A percentile compares a stretch with the other conserved stretches of the same genome.
These are phyloP conservation scores for Ochropleura plecta DNA, from an alignment of 2,888 invertebrate species.

Conservation along the genomic window DNA sequence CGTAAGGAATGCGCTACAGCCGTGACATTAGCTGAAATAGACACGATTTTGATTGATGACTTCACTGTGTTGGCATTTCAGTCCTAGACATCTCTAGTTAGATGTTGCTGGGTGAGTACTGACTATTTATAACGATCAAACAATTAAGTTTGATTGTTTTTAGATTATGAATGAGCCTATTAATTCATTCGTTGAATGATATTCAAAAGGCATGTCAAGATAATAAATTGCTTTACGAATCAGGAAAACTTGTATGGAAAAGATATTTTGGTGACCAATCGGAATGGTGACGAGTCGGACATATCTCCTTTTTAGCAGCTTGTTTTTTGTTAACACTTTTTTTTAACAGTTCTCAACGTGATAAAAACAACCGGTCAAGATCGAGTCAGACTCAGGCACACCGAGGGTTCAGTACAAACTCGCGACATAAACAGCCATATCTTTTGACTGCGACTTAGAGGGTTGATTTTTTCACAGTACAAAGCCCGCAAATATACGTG, in stretches of 20 bases:
- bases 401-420: too few relatives aligned
- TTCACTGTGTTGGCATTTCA: slow-evolving; percentile 45
- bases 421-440: too few relatives aligned
- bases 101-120: slow-evolving; percentile 13
- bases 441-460: too few relatives aligned
- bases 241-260: too few relatives aligned
- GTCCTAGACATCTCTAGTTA: slow-evolving; percentile 31
- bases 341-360: not conserved
- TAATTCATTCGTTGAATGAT: not conserved
- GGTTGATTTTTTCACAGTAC: too few relatives aligned
- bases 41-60: slow-evolving; percentile 60
- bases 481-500: too few relatives aligned
- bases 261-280: too few relatives aligned
- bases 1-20: slow-evolving; percentile 34
- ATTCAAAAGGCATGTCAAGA: not conserved
- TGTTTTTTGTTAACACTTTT: not conserved
- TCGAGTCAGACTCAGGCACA: too few relatives aligned
- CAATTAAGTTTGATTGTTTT: slow-evolving; percentile 7
- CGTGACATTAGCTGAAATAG: slow-evolving; percentile 56
- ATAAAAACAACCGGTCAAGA: too few relatives aligned
- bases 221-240: not conserved
- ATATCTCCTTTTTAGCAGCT: not conserved
- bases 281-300: too few relatives aligned
- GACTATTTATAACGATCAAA: slow-evolving; percentile 24
- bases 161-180: not conserved